phyloP scores from a whole-genome alignment of 2,113 vertebrate genomes.

The Saguinus midas region DNA sequence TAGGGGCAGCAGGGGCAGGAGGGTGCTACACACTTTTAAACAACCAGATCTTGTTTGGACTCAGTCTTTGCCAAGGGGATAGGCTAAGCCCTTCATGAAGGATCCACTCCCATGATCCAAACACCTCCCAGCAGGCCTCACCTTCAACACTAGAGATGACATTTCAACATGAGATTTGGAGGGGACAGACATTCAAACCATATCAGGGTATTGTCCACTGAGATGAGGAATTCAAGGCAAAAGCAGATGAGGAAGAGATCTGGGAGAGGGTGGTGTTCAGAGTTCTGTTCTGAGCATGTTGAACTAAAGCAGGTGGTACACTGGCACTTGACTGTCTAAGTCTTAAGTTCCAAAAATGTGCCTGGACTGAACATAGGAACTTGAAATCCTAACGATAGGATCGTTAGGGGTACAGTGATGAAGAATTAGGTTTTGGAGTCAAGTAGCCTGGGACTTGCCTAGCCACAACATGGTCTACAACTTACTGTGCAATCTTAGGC shows the following conservation, averaged over 20 bases:
- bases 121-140: too few species aligned
- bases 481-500: neutral
- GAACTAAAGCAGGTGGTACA: neutral
- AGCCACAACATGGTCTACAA: neutral
- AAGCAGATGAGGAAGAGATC: neutral
- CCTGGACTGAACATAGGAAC: neutral
- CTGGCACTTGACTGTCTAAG: neutral
- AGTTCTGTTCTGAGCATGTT: neutral
- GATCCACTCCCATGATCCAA: too few species aligned
- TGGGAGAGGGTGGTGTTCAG: neutral
- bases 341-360: neutral
- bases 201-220: neutral
- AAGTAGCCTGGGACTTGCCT: neutral
- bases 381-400: neutral
- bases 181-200: too few species aligned
- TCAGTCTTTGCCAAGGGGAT: too few species aligned
- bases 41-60: too few species aligned
- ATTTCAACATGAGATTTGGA: too few species aligned
- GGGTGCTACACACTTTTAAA: too few species aligned
- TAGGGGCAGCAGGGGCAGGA: too few species aligned
- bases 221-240: neutral
- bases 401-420: too few species aligned
- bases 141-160: too few species aligned
- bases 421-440: neutral
- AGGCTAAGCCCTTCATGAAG: too few species aligned